Base-by-base conservation (phyloP, 1,140 invertebrate genomes). In the Lepidurus arcticus region DNA sequence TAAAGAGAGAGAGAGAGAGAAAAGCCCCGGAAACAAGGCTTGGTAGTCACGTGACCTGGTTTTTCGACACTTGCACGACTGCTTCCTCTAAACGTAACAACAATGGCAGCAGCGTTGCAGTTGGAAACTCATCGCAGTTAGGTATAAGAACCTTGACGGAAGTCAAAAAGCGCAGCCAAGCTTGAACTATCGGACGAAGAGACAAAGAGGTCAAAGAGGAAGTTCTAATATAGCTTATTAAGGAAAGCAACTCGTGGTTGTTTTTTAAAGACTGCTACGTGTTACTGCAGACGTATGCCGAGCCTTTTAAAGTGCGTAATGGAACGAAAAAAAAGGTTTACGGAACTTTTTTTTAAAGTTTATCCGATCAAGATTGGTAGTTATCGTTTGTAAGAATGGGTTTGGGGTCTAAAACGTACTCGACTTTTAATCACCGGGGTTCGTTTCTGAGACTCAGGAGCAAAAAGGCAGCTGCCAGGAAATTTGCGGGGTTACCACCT, bases 41-140 rank as follows among this genome's bases (percentile, higher is more conserved):
- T 65, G 53, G 53, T 65, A 65, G 21, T 21, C 53, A 65, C 53
- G 53, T 65, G 53, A 65, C 53, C 53, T 65, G 53, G 53, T 65
- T 65, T 34, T 34, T 65, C 53, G 53, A 65, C 53, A 65, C 53
- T 65, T 65, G 53, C 53, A 65, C 53, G 53, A 65, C 53, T 65
- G 53, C 53, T 65, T 65, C 53, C 53, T 65, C 53, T 65, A 65
- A 65, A 16, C 21, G 53, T 21, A 65, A 4, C 21, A 65, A 65
- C 53, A 65, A 65, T 16, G 53, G 53, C 53, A 65, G 53, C 53
- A 65, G 53, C 21, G 16, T 65, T 13, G 53, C 21, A 21, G 53
- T 65, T 34, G 34, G 34, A 34, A 34, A 34, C 34, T 34, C 34
- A 34, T 34, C 34, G 34, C 2, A 21, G 53, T 65, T 13, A 65